Evolutionary conservation across 1,140 invertebrate species (phyloP), one percentile per base, ranked within the genome.

Genomic region (Delia radicum): DNA sequence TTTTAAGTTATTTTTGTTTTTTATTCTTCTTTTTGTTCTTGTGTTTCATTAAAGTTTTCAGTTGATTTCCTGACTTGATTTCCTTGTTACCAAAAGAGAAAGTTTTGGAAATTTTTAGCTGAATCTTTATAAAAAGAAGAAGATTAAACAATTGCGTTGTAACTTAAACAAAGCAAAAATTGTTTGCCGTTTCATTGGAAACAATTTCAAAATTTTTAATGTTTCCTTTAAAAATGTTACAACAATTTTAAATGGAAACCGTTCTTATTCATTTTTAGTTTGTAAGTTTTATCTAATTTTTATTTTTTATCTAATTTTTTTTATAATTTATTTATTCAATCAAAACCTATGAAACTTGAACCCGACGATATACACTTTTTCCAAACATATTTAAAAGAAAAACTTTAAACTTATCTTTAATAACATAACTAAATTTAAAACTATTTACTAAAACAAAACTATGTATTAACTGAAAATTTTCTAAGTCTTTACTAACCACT

Each of bases 361-460:
- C 84, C 84, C 79, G 84, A 85, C 84, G 84, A 85, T 81, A 85
- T 81, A 85, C 83, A 85, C 84, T 84, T 81, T 81, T 81, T 73
- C 55, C 55, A 76, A 63, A 65, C 18, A 12, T 26, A 46, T 46
- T 69, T 28, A 69, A 75, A 75, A 24, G n/a, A 69, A 67, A 33
- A 28, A 21, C 12, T 46, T 69, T 61, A 72, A 72, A 33, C 10
- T 76, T 33, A 46, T 33, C 63, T 75, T 21, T 37, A 72, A 75
- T 18, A 61, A 75, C 31, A 31, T 28, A 31, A 31, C 3, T 48
- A 46, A 71, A 55, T 61, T 33, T 69, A 69, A 7, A 69, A 33
- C 29, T 33, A 67, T 67, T 18, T 48, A 48, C 18, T 55, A 55
- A 55, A 8, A 55, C n/a, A 33, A 65, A 37, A 69, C 29, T 33